phyloP scores from a whole-genome alignment of 2,797 vertebrate genomes.

The Chloroceryle amazona region DNA sequence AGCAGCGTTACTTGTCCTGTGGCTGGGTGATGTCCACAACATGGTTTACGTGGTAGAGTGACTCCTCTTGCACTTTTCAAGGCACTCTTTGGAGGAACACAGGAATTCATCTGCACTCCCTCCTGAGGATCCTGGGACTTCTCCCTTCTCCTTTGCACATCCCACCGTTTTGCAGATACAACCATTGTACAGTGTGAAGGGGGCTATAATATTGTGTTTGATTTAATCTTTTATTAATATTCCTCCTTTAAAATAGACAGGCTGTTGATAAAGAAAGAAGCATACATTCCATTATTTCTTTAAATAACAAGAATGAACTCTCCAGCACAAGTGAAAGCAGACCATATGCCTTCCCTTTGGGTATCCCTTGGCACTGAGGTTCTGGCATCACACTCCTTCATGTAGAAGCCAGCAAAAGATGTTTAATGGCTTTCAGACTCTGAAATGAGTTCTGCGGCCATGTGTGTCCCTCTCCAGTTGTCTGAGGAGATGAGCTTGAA shows the following conservation, averaged over 20 bases:
- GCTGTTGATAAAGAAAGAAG: slow-evolving; percentile 40
- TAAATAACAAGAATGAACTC: slow-evolving; percentile 76
- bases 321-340: slow-evolving; percentile 73
- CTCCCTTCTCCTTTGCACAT: background rate
- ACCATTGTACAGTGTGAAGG: background rate
- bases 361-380: slow-evolving; percentile 78
- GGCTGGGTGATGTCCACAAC: background rate
- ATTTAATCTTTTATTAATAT: background rate
- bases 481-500: slow-evolving; percentile 86
- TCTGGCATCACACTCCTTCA: slow-evolving; percentile 72
- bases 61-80: background rate
- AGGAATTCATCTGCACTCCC: background rate
- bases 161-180: background rate
- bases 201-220: background rate
- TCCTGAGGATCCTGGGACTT: background rate
- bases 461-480: slow-evolving; percentile 84
- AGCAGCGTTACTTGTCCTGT: background rate
- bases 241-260: slow-evolving; percentile 23
- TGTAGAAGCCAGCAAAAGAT: slow-evolving; percentile 79
- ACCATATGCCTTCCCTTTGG: slow-evolving; percentile 82
- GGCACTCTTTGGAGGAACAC: background rate
- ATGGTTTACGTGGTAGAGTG: background rate
- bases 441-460: slow-evolving; percentile 81
- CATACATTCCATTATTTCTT: slow-evolving; percentile 68
- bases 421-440: slow-evolving; percentile 83